Conservation (phyloP, 2,888 invertebrate species). For the Megalurothrips usitatus region DNA sequence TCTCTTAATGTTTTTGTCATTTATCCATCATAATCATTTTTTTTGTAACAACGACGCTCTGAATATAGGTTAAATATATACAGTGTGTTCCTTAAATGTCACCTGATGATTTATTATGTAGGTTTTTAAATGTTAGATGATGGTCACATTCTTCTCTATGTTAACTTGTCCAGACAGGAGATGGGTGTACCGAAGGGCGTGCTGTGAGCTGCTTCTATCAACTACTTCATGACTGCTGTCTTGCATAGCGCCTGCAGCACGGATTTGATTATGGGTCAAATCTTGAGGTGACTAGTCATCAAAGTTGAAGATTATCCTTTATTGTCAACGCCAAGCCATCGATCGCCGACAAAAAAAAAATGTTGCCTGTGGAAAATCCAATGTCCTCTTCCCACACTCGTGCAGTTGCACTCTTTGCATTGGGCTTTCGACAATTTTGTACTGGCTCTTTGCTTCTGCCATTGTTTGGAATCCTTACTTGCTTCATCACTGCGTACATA, state of each 20-base stretch:
- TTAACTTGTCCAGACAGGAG: not conserved
- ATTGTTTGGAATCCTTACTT: constrained; percentile 74
- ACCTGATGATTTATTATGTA: constrained; percentile 4
- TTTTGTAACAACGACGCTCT: too few species aligned
- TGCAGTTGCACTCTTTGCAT: not conserved
- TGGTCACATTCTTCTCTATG: not conserved
- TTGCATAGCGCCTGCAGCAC: not conserved
- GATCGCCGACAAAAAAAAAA: not conserved
- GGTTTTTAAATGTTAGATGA: not conserved
- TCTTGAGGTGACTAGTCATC: not conserved
- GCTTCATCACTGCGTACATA: constrained; percentile 83
- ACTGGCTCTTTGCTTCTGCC: constrained; percentile 80
- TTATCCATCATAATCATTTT: too few species aligned
- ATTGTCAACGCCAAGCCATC: too few species aligned
- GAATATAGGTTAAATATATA: not conserved
- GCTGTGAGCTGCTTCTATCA: too few species aligned
- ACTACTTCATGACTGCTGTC: not conserved
- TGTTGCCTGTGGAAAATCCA: not conserved
- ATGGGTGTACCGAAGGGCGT: too few species aligned
- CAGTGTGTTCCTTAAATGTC: not conserved
- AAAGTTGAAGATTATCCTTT: not conserved
- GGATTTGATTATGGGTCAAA: not conserved
- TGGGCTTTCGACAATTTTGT: constrained; percentile 76
- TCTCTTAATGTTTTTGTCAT: too few species aligned
- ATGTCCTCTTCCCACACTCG: not conserved